phyloP scores from a whole-genome alignment of 2,113 vertebrate species.

The Corythoichthys intestinalis region DNA sequence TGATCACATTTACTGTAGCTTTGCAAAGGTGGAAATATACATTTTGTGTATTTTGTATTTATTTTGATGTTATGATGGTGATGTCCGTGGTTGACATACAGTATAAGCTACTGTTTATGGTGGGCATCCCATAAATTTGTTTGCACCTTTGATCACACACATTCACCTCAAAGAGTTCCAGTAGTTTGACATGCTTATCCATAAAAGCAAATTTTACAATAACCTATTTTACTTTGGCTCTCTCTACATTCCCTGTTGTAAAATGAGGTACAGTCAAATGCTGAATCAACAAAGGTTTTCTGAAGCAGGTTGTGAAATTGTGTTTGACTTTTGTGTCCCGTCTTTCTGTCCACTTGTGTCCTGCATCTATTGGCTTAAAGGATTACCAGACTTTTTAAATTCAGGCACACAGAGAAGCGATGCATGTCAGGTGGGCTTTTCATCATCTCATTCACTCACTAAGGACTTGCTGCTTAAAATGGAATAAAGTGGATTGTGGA shows the following conservation, averaged over 20 bases:
- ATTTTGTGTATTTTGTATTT: background rate
- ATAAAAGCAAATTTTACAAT: background rate
- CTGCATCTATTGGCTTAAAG: slow-evolving; percentile 66
- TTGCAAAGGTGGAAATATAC: background rate
- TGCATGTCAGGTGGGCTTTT: slow-evolving; percentile 33
- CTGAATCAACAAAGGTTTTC: slow-evolving; percentile 35
- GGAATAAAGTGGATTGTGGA: slow-evolving; percentile 31
- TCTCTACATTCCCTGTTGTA: background rate
- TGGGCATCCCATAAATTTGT: background rate
- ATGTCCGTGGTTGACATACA: background rate
- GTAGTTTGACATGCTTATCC: background rate
- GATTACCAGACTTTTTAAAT: slow-evolving; percentile 59
- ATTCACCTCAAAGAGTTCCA: background rate
- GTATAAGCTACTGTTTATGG: no score
- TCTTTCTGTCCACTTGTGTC: slow-evolving; percentile 23
- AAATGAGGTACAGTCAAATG: slow-evolving; percentile 1
- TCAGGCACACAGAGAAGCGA: slow-evolving; percentile 24
- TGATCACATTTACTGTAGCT: background rate
- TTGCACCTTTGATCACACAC: slow-evolving; percentile 1
- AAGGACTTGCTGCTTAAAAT: slow-evolving; percentile 23
- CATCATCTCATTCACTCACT: slow-evolving; percentile 1
- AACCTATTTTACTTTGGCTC: slow-evolving; percentile 6
- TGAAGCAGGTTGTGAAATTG: slow-evolving; percentile 15
- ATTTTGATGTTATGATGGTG: background rate
- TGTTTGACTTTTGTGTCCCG: slow-evolving; percentile 45